phyloP scores from a whole-genome alignment of 2,113 vertebrate species.

The Microcebus lehilahytsara region DNA sequence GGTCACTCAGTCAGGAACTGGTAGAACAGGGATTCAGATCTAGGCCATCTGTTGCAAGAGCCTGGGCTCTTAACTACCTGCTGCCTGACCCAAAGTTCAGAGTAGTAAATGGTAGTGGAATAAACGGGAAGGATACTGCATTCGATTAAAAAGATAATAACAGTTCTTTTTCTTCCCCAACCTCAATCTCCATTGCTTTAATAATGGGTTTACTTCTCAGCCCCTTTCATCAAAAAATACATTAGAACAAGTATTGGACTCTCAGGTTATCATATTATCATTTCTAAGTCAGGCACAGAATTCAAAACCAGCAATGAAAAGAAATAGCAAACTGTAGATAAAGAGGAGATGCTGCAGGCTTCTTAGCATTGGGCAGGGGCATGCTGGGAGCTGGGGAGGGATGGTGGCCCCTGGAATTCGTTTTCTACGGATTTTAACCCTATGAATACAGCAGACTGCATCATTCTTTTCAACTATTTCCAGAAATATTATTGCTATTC shows the following conservation, averaged over 20 bases:
- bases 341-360: neutral
- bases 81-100: neutral
- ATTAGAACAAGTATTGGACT: neutral
- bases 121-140: neutral
- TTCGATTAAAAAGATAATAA: neutral
- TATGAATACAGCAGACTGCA: neutral
- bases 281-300: conserved; percentile 8
- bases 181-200: neutral
- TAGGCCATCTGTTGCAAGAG: neutral
- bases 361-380: neutral
- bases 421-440: neutral
- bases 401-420: neutral
- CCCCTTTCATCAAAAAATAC: neutral
- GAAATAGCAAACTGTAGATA: neutral
- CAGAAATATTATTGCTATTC: neutral
- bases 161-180: neutral
- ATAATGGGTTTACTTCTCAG: neutral
- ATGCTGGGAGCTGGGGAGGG: neutral
- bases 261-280: neutral
- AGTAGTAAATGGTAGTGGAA: neutral
- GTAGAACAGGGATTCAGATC: neutral
- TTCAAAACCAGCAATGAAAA: neutral
- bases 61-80: neutral
- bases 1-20: neutral
- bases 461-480: neutral